These are phyloP conservation scores for Hymenopus coronatus DNA, from an alignment of 2,888 invertebrate genomes.

Conservation along the genomic window DNA sequence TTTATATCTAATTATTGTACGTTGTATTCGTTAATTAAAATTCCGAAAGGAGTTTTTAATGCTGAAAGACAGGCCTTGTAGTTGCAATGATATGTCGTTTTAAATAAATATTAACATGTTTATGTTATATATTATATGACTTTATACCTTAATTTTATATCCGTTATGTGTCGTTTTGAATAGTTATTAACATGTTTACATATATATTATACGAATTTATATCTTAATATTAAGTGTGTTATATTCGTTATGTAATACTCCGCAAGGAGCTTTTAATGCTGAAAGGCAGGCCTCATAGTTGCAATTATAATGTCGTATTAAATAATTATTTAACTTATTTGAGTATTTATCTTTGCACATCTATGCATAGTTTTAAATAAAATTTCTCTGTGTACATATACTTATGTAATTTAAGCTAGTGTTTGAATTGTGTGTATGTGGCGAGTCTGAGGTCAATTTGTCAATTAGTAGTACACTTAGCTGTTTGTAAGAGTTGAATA, in stretches of 20 bases:
- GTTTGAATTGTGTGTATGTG: background rate
- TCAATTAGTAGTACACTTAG: no score
- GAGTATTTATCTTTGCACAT: background rate
- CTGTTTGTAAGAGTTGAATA: background rate
- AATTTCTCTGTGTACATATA: background rate
- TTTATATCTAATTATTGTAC: no score
- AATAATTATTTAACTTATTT: background rate
- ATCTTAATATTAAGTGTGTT: no score
- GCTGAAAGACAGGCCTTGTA: background rate
- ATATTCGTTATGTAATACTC: background rate
- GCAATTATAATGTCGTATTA: background rate
- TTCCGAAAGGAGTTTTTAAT: background rate
- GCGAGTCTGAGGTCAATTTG: no score
- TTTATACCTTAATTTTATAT: no score
- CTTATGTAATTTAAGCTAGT: background rate
- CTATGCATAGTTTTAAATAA: background rate
- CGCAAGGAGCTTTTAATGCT: background rate
- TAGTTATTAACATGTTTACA: no score
- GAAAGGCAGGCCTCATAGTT: background rate
- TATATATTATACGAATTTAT: no score
- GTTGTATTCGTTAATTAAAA: background rate
- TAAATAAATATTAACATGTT: background rate
- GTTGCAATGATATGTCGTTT: background rate
- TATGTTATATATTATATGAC: no score
- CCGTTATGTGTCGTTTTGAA: no score